Percentiles rank a stretch among this genome's conserved stretches.
Evolutionary conservation across 2,113 vertebrate genomes (phyloP).

Genomic region (Pseudorhombus dupliciocellatus): DNA sequence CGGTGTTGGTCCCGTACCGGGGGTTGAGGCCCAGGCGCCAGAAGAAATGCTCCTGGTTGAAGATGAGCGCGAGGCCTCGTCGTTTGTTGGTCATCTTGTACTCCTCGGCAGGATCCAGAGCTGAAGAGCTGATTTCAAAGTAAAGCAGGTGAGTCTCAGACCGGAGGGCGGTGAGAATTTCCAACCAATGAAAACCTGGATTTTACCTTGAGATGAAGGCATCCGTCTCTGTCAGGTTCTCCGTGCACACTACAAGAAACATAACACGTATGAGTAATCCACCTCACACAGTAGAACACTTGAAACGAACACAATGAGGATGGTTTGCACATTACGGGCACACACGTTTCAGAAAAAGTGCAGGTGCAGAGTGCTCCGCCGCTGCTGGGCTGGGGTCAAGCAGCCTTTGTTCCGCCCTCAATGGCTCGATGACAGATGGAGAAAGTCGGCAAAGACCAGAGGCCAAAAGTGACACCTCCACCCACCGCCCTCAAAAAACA

Average conservation of each 20-base stretch:
- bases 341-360: too few species aligned
- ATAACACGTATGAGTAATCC: neutral
- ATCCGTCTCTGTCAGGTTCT: slow-evolving; percentile 82
- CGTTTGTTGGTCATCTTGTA: slow-evolving; percentile 89
- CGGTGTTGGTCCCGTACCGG: slow-evolving; percentile 85
- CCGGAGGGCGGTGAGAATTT: neutral
- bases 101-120: slow-evolving; percentile 82
- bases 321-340: too few species aligned
- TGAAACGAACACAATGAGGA: too few species aligned
- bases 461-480: slow-evolving; percentile 36
- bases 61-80: slow-evolving; percentile 91
- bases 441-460: slow-evolving; percentile 56
- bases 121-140: slow-evolving; percentile 37
- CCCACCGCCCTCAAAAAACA: slow-evolving; percentile 1
- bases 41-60: slow-evolving; percentile 92
- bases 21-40: slow-evolving; percentile 81
- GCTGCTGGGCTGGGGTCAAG: slow-evolving; percentile 55
- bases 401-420: slow-evolving; percentile 65
- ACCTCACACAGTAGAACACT: neutral
- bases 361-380: slow-evolving; percentile 34
- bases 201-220: slow-evolving; percentile 76
- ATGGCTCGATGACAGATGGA: slow-evolving; percentile 53
- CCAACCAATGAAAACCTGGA: neutral
- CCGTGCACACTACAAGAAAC: slow-evolving; percentile 59
- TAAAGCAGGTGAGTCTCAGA: neutral